Evolutionary conservation across 2,113 vertebrate genomes (phyloP), one percentile per base, ranked within the genome.

Genomic region (Campylorhamphus procurvoides): DNA sequence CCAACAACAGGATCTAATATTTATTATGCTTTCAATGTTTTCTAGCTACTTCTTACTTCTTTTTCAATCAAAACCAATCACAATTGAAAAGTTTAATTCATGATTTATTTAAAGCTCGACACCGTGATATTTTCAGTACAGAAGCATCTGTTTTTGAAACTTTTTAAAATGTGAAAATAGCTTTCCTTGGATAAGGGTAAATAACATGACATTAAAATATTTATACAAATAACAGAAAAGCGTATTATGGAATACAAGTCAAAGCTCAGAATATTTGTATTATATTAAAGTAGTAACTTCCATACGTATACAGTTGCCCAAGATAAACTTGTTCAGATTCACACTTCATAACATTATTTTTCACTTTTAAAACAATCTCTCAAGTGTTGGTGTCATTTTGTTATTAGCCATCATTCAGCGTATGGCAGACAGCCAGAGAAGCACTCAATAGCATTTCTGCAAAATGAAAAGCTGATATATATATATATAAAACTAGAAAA

Each of bases 381-480:
- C 19, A 42, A 73, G 24, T 84, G 19, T 64, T 84, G 58, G 24
- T 79, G 18, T 91, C 74, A 83, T 95, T 74, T 59, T 95, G 75
- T 94, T 89, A 80, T 91, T 93, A 84, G 44, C 35, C 44, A 63
- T 93, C 68, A 59, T 76, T 95, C 59, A 82, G 83, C 31, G 17
- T 24, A 68, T 77, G 84, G 68, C 79, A 94, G 52, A 72, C 53
- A 93, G 67, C 94, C 75, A 95, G 66, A 87, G 78, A 67, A 89
- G 44, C 72, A 87, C 88, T 97, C 90, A 92, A 6, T 73, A 52
- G 22, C 62, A 89, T 95, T 96, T 96, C 40, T 73, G 31, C 13
- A 96, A 95, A 96, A 52, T 47, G 25, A 53, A 22, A 33, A 88
- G 42, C 12, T 93, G 80, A 81, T 29, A 84, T 16, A 63, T 19